Base-by-base conservation (phyloP, 2,888 invertebrate species). In the Hirtodrosophila confusa region DNA sequence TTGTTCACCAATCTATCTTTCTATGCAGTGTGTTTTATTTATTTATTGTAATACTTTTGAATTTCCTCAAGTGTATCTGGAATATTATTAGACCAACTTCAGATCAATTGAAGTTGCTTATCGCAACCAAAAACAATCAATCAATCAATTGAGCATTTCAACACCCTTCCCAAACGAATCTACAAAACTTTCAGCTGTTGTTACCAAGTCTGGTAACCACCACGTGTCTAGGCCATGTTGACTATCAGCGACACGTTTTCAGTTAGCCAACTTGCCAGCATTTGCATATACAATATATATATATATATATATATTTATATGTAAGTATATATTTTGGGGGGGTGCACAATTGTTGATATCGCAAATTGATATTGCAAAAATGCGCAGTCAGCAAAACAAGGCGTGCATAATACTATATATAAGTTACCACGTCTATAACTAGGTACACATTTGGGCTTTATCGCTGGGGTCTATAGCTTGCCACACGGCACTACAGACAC, bases 221-320 rank as follows among this genome's bases (percentile, higher is more conserved):
- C 88, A 87, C 83, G 80, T 75, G 71, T 75, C 37, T 51, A 41
- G 36, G 41, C 31, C 86, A 58, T 85, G 88, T 36, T 64, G 17
- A 12, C 41, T 45, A 61, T 56, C 47, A 45, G 12, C 23, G 60
- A 57, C 82, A 87, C 85, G 80, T 85, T 80, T 80, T 57, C 51
- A 40, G 48, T 57, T 37, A 24, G 29, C 29, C 58, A 56, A 58
- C 35, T 48, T 24, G 36, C 5, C 41, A 40, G n/a, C 23, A 56
- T 55, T 74, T 74, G 75, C 75, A 74, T 74, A 56, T n/a, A n/a
- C n/a, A n/a, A n/a, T n/a, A n/a, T n/a, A n/a, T n/a, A n/a, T 53
- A 67, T 53, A 48, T 39, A 17, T 17, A 17, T 17, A 17, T 17
- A 2, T 17, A 17, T 2, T 1, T 17, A 17, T 2, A 17, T 17